Conservation (phyloP, 2,797 vertebrate genomes). For the Pyrrhura leucotis region DNA sequence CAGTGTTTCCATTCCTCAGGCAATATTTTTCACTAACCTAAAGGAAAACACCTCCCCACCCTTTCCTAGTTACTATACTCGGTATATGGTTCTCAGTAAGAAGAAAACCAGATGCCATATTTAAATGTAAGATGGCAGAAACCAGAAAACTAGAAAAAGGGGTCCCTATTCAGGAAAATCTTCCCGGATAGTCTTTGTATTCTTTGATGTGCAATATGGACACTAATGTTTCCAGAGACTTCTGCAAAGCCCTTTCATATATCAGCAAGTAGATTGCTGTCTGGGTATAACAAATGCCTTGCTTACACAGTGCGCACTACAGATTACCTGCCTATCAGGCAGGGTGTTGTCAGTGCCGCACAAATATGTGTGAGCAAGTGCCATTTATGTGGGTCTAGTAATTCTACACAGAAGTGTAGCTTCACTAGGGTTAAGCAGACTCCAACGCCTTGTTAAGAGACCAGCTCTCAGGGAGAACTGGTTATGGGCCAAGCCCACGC, state of each 20-base stretch:
- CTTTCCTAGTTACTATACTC: constrained; percentile 13
- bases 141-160: constrained; percentile 17
- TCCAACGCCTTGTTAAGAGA: not conserved
- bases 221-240: not conserved
- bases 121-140: constrained; percentile 45
- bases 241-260: not conserved
- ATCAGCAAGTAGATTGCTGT: not conserved
- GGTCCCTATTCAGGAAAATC: not conserved
- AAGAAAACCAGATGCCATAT: constrained; percentile 58
- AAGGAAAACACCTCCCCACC: constrained; percentile 48
- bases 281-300: not conserved
- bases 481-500: not conserved
- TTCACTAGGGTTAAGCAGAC: not conserved
- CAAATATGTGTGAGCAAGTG: fast-evolving
- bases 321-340: not conserved
- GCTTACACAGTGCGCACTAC: not conserved
- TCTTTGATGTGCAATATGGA: constrained; percentile 3
- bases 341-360: not conserved
- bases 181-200: not conserved
- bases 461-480: not conserved
- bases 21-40: constrained; percentile 40
- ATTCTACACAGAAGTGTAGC: not conserved
- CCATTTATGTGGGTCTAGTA: not conserved
- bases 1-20: constrained; percentile 58
- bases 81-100: not conserved